Evolutionary conservation across 2,888 invertebrate genomes (phyloP).

Genomic region (Dryobotodes eremita): DNA sequence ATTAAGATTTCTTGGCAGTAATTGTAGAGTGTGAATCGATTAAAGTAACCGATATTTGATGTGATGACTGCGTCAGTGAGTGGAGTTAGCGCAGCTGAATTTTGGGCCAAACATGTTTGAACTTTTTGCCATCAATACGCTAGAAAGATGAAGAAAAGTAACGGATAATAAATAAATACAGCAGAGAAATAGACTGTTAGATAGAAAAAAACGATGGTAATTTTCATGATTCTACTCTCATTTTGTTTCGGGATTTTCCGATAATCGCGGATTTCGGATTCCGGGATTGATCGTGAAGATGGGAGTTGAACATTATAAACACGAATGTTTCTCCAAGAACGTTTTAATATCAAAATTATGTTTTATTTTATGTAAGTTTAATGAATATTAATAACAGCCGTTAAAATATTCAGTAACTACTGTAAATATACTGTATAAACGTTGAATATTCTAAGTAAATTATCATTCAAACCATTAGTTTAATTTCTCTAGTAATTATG

Average conservation of each 20-base stretch:
- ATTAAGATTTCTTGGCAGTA: constrained; percentile 8
- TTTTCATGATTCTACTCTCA: background rate
- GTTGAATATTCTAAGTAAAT: constrained; percentile 17
- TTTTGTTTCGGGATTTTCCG: background rate
- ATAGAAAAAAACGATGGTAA: background rate
- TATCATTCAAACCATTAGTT: background rate
- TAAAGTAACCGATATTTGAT: background rate
- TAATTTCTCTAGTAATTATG: constrained; percentile 17
- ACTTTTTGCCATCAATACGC: background rate
- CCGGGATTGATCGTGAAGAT: background rate
- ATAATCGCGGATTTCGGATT: background rate
- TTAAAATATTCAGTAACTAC: background rate
- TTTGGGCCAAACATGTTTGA: too few species aligned
- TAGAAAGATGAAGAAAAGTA: too few species aligned
- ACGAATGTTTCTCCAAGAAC: too few species aligned
- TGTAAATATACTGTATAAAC: background rate
- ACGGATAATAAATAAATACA: background rate
- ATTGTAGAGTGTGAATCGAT: background rate
- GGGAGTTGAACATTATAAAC: background rate
- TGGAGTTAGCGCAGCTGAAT: too few species aligned
- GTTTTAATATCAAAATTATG: background rate
- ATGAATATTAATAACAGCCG: background rate
- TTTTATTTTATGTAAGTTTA: background rate
- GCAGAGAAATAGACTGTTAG: background rate
- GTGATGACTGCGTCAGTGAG: background rate